phyloP scores from a whole-genome alignment of 2,113 vertebrate species.

The Sturnira hondurensis region DNA sequence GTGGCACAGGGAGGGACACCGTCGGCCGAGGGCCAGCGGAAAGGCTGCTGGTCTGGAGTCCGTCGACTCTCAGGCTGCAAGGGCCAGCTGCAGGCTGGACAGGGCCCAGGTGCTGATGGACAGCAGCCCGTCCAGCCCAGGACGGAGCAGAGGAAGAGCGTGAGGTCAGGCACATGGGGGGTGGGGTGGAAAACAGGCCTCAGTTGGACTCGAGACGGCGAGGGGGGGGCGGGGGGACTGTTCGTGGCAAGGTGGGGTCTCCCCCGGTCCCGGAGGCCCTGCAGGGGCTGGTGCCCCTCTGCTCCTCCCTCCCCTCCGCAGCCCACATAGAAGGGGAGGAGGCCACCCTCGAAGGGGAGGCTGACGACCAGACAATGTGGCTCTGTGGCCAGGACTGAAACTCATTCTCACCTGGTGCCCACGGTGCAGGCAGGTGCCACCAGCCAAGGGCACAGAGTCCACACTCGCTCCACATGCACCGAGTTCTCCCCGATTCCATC shows the following conservation, averaged over 20 bases:
- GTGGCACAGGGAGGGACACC: background rate
- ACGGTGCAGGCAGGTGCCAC: background rate
- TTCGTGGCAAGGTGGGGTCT: fast-evolving
- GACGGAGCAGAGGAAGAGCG: background rate
- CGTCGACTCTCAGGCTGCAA: background rate
- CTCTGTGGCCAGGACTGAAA: conserved; percentile 49
- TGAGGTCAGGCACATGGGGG: background rate
- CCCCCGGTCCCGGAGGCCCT: background rate
- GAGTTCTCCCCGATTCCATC: background rate
- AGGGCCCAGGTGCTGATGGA: background rate
- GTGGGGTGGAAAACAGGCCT: background rate
- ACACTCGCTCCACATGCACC: background rate
- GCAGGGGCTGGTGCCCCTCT: background rate
- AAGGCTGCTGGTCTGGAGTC: background rate
- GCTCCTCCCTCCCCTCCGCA: fast-evolving
- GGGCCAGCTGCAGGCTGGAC: background rate
- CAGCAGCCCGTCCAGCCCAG: no score
- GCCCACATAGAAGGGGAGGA: background rate
- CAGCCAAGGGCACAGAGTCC: conserved; percentile 40
- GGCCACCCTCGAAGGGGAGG: background rate
- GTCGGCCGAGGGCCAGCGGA: background rate
- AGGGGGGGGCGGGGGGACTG: background rate
- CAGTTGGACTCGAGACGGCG: fast-evolving
- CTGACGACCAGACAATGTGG: conserved; percentile 18
- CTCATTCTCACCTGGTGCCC: conserved; percentile 46